Percentiles rank a stretch among this genome's conserved stretches.
Evolutionary conservation across 2,113 vertebrate genomes (phyloP).

Genomic region (Pseudorhombus dupliciocellatus): DNA sequence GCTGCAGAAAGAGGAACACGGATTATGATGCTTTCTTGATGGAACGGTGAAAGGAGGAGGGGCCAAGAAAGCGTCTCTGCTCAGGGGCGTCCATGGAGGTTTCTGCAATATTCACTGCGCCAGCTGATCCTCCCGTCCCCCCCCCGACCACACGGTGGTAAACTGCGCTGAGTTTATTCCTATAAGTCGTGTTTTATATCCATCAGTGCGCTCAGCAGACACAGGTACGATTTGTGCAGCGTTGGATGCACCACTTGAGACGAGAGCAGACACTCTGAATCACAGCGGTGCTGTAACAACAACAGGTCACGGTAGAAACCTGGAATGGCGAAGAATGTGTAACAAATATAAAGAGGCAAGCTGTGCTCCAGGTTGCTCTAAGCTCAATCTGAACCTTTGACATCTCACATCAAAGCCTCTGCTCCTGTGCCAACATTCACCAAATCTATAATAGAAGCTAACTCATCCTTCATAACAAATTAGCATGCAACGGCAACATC

Average conservation of each 20-base stretch:
- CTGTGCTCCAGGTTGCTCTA: conserved; percentile 27
- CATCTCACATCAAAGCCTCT: conserved; percentile 69
- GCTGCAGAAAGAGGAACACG: no score
- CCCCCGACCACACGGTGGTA: not conserved
- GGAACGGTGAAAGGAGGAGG: no score
- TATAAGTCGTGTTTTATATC: not conserved
- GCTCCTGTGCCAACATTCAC: conserved; percentile 45
- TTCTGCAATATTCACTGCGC: not conserved
- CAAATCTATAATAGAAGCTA: conserved; percentile 69
- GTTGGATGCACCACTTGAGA: not conserved
- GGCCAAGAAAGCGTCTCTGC: not conserved
- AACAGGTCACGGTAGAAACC: not conserved
- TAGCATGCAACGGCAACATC: conserved; percentile 54
- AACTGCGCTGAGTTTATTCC: not conserved
- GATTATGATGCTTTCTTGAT: no score
- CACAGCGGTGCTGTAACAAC: not conserved
- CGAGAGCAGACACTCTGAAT: not conserved
- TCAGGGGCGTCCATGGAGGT: not conserved
- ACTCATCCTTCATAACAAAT: conserved; percentile 61
- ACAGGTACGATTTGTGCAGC: not conserved
- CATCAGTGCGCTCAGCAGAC: not conserved
- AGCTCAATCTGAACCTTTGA: conserved; percentile 50
- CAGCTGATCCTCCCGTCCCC: not conserved
- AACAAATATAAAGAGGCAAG: not conserved
- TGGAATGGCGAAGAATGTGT: not conserved